Evolutionary conservation across 37 sponge, comb jelly and placozoan genomes (phyloP), one percentile per base, ranked within the genome.

Genomic region (Ianthella basta): DNA sequence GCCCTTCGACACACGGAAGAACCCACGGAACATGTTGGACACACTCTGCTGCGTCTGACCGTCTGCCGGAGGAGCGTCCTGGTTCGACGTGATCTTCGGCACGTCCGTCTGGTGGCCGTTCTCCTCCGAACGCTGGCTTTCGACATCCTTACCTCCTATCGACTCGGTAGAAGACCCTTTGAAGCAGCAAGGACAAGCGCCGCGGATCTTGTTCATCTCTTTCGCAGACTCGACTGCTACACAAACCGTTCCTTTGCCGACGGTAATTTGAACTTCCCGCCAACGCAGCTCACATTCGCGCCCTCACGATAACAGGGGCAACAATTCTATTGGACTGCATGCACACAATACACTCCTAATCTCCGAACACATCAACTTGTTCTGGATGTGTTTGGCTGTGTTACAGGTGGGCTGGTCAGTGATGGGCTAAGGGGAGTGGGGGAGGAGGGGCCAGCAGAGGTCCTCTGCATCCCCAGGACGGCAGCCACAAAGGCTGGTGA

Each of bases 1-100:
- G 60, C 69, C 87, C 18, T 82, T 56, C 0, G 87, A 87, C 23
- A 63, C 87, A 30, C 81, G 82, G 55, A 87, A 87, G 44, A 87
- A 20, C 20, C 81, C 69, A 12, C 44, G 64, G 61, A 87, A 80
- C 44, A 87, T 55, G 8, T 56, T 57, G 5, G 33, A 3, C 14
- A 55, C 56, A 4, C 70, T 83, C 0, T 25, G 32, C 37, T 44
- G 33, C 29, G 55, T 59, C 30, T 35, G 35, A 55, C 19, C 79
- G 21, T 44, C 50, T 21, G 54, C 53, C 40, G 50, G 55, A 54
- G 50, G 50, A 8, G 6, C 50, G 6, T 44, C 50, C 50, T 79
- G 79, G 55, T 55, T 53, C 21, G 75, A 56, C 27, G 59, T 63
- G 8, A 77, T 80, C 56, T 80, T 72, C 0, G 80, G 70, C 34